Base-by-base conservation (phyloP, 2,888 invertebrate genomes). In the Argynnis bischoffii region DNA sequence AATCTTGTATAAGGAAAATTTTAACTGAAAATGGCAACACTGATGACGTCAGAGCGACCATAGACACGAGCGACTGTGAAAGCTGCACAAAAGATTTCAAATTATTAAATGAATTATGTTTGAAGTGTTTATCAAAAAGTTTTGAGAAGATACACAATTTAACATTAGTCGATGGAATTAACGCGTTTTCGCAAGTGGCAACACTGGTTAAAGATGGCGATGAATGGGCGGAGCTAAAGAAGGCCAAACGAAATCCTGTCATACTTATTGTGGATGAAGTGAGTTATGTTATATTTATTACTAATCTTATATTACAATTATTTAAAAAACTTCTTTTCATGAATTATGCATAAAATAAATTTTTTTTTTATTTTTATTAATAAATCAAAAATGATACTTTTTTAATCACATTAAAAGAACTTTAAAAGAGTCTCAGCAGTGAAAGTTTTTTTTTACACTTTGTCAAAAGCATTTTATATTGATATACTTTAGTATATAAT, bases 261-360 rank as follows among this genome's bases (percentile, higher is more conserved):
- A 91, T 96, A 76, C 83, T 96, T 70, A 94, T 96, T 74, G 85
- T 96, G n/a, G 95, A 96, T 85, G 95, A 95, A 86, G 95, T 95
- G 67, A 76, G 77, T 74, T 41, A 18, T 50, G 4, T 1, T 50
- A 6, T 50, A 35, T 50, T 50, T 15, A 14, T 8, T 21, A 47
- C 3, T n/a, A 57, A 4, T 4, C 3, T 26, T 26, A 26, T 26
- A 26, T 26, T 18, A 18, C 2, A 18, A 18, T 18, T 4, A 4
- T 4, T 26, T 26, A 26, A 26, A 26, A 26, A 26, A 26, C 3
- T 26, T n/a, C n/a, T n/a, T n/a, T n/a, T 26, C 26, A 26, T 26
- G 4, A 26, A 26, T 26, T 26, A 4, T 26, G 26, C 26, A 26
- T 26, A 4, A 26, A 26, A 18, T 18, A 18, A 26, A 26, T 2